Evolutionary conservation across 2,888 invertebrate genomes (phyloP).

Genomic region (Cosmopolites sordidus): DNA sequence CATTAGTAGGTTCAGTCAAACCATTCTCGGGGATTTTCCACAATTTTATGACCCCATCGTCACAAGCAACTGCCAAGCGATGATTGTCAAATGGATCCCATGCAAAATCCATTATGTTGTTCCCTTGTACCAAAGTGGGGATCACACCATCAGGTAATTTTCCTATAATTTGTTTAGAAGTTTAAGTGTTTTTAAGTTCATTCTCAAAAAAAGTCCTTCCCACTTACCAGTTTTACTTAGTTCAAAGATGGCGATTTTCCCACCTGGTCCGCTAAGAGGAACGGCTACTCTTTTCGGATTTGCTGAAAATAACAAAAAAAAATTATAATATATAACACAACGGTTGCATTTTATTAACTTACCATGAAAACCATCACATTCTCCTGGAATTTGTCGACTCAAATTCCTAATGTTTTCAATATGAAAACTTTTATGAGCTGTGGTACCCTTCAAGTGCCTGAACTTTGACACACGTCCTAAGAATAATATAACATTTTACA

Average conservation of each 20-base stretch:
- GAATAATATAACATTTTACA: conserved; percentile 13
- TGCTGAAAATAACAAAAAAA: conserved; percentile 51
- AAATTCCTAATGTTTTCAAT: conserved; percentile 89
- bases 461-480: conserved; percentile 84
- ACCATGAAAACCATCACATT: conserved; percentile 92
- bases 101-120: conserved; percentile 85
- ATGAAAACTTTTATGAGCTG: conserved; percentile 84
- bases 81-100: conserved; percentile 89
- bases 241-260: conserved; percentile 83
- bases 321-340: conserved; percentile 15
- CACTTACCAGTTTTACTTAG: conserved; percentile 65
- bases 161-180: too few species aligned
- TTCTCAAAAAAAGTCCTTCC: too few species aligned
- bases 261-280: conserved; percentile 86
- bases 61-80: conserved; percentile 78
- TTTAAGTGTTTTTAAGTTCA: too few species aligned
- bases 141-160: conserved; percentile 76
- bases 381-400: conserved; percentile 87
- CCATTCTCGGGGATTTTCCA: conserved; percentile 47
- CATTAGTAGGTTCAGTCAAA: conserved; percentile 73
- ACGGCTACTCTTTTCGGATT: conserved; percentile 86
- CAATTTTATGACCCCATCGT: conserved; percentile 63
- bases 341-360: conserved; percentile 33
- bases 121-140: conserved; percentile 86
- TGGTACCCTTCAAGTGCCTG: conserved; percentile 85